Conservation (phyloP, 2,797 vertebrate species). For the Helostoma temminkii region DNA sequence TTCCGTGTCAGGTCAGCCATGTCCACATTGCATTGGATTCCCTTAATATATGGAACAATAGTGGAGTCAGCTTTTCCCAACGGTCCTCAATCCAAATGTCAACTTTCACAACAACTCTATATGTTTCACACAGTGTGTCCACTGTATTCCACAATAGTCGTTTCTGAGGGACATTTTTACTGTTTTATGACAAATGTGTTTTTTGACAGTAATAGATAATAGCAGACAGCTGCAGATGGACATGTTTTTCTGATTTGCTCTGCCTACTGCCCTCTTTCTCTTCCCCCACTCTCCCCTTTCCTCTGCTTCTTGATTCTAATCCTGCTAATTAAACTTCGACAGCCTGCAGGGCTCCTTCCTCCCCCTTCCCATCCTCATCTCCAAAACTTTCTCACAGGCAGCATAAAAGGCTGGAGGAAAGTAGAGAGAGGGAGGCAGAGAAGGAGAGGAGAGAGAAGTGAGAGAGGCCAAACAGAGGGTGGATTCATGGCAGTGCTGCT, state of each 20-base stretch:
- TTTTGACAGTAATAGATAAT: slow-evolving; percentile 15
- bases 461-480: slow-evolving; percentile 88
- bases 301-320: slow-evolving; percentile 82
- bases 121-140: slow-evolving; percentile 20
- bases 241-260: slow-evolving; percentile 45
- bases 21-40: slow-evolving; percentile 21
- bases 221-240: slow-evolving; percentile 45
- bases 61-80: slow-evolving; percentile 12
- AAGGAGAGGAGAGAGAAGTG: slow-evolving; percentile 29
- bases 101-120: background rate
- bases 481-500: slow-evolving; percentile 87
- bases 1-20: slow-evolving; percentile 56
- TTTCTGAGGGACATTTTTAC: slow-evolving; percentile 5
- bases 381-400: slow-evolving; percentile 94
- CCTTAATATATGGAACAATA: slow-evolving; percentile 50
- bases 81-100: background rate
- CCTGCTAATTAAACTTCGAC: slow-evolving; percentile 93
- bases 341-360: slow-evolving; percentile 65
- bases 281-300: slow-evolving; percentile 42
- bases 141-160: slow-evolving; percentile 13
- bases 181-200: slow-evolving; percentile 25
- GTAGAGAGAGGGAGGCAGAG: slow-evolving; percentile 36
- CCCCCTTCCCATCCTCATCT: slow-evolving; percentile 42
- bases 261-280: slow-evolving; percentile 26
- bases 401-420: slow-evolving; percentile 85